Evolutionary conservation across 2,888 invertebrate genomes (phyloP).

Genomic region (Cyclophora punctaria): DNA sequence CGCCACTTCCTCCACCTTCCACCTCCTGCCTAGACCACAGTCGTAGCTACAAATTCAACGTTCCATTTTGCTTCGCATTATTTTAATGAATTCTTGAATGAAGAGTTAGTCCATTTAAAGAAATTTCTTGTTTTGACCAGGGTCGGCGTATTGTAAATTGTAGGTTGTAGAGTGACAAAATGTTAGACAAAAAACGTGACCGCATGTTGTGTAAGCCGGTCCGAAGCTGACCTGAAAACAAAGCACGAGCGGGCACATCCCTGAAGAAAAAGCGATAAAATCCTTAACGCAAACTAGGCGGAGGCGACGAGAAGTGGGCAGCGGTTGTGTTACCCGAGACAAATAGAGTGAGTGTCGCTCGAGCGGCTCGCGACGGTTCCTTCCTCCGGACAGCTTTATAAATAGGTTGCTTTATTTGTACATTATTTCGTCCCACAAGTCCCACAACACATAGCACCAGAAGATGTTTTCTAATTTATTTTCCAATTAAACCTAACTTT

Average conservation of each 20-base stretch:
- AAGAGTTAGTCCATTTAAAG: too few relatives aligned
- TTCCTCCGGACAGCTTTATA: slow-evolving; percentile 47
- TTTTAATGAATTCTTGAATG: too few relatives aligned
- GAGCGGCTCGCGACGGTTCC: slow-evolving; percentile 41
- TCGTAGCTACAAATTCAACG: too few relatives aligned
- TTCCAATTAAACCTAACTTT: too few relatives aligned
- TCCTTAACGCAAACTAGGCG: slow-evolving; percentile 54
- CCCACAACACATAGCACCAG: too few relatives aligned
- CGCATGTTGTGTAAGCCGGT: slow-evolving; percentile 17
- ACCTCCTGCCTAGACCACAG: too few relatives aligned
- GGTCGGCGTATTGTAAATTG: too few relatives aligned
- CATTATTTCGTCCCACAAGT: slow-evolving; percentile 29
- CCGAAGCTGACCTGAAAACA: slow-evolving; percentile 24
- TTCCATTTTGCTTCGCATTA: too few relatives aligned
- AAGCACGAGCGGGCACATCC: slow-evolving; percentile 29
- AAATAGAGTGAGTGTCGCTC: slow-evolving; percentile 59
- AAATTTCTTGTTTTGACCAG: too few relatives aligned
- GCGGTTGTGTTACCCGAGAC: slow-evolving; percentile 58
- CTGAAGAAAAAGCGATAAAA: slow-evolving; percentile 56
- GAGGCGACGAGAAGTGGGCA: slow-evolving; percentile 57
- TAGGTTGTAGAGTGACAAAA: too few relatives aligned
- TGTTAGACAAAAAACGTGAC: not conserved
- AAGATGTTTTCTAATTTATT: too few relatives aligned
- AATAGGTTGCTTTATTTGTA: slow-evolving; percentile 51
- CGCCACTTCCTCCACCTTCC: slow-evolving; percentile 28